Conservation (phyloP, 2,797 vertebrate species). For the Channallabes apus region DNA sequence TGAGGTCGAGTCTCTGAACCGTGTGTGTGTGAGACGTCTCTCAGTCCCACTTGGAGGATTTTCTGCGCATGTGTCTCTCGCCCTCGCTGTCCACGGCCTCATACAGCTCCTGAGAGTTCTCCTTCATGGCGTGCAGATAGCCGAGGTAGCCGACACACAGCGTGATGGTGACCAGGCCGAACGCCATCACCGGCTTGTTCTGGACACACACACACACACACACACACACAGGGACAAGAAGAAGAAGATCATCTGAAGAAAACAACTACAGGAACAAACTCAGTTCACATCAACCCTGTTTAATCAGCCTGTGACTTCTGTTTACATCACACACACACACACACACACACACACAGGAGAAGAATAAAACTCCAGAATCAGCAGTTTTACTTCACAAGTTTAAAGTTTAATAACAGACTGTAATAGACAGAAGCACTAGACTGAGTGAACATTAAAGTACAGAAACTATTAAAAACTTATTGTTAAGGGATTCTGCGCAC, state of each 20-base stretch:
- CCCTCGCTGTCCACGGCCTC: slow-evolving; percentile 89
- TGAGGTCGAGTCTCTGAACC: not conserved
- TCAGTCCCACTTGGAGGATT: slow-evolving; percentile 92
- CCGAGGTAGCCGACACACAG: slow-evolving; percentile 91
- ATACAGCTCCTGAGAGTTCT: slow-evolving; percentile 86
- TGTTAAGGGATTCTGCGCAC: not conserved
- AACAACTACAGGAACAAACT: not conserved
- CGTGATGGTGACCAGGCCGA: slow-evolving; percentile 77
- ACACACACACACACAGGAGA: too few species aligned
- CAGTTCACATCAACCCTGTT: not conserved
- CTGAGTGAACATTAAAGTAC: not conserved
- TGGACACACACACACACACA: slow-evolving; percentile 60
- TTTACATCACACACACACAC: not conserved
- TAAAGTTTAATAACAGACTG: not conserved
- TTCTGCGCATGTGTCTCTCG: slow-evolving; percentile 81
- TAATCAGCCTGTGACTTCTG: not conserved
- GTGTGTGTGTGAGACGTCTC: not conserved
- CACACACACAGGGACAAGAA: not conserved
- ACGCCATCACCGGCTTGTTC: slow-evolving; percentile 93
- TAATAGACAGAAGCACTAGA: not conserved
- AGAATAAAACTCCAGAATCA: not conserved
- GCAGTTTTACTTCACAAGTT: not conserved
- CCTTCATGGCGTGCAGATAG: slow-evolving; percentile 85
- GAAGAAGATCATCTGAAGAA: not conserved
- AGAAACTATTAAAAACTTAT: not conserved